Evolutionary conservation across 2,888 invertebrate genomes (phyloP).

Genomic region (Endomychus coccineus): DNA sequence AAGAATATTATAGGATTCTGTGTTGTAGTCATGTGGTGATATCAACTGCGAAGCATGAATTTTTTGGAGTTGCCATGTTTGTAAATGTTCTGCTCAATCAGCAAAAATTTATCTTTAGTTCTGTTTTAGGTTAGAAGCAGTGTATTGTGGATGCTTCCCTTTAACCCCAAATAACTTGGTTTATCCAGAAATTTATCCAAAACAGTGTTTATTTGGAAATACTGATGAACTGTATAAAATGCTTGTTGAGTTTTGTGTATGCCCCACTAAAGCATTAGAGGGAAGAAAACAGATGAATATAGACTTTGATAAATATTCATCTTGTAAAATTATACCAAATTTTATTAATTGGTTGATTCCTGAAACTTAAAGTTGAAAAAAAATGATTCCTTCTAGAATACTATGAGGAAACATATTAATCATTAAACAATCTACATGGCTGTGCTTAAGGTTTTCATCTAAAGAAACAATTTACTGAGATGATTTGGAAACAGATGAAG

Average conservation of each 20-base stretch:
- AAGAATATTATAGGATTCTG: slow-evolving; percentile 53
- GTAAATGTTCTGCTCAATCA: too few species aligned
- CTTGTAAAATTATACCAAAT: slow-evolving; percentile 40
- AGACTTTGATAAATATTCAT: slow-evolving; percentile 43
- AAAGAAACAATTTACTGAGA: too few species aligned
- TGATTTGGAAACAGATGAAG: too few species aligned
- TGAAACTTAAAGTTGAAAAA: too few species aligned
- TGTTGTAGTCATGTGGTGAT: slow-evolving; percentile 56
- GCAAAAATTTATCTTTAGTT: too few species aligned
- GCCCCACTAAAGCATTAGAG: slow-evolving; percentile 42
- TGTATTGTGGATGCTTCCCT: slow-evolving; percentile 61
- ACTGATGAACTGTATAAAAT: slow-evolving; percentile 51
- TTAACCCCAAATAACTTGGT: slow-evolving; percentile 60
- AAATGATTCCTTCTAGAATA: too few species aligned
- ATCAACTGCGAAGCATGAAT: slow-evolving; percentile 68
- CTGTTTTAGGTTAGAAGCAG: too few species aligned
- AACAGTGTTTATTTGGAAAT: slow-evolving; percentile 53
- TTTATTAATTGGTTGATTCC: too few species aligned
- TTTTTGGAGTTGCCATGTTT: slow-evolving; percentile 72
- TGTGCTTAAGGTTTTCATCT: too few species aligned
- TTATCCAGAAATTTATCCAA: slow-evolving; percentile 66
- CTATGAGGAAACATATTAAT: too few species aligned
- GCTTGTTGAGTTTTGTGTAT: slow-evolving; percentile 47
- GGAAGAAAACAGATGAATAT: slow-evolving; percentile 36
- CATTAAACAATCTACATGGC: too few species aligned